Evolutionary conservation across 1,140 invertebrate genomes (phyloP).

Genomic region (Rhagoletis pomonella): DNA sequence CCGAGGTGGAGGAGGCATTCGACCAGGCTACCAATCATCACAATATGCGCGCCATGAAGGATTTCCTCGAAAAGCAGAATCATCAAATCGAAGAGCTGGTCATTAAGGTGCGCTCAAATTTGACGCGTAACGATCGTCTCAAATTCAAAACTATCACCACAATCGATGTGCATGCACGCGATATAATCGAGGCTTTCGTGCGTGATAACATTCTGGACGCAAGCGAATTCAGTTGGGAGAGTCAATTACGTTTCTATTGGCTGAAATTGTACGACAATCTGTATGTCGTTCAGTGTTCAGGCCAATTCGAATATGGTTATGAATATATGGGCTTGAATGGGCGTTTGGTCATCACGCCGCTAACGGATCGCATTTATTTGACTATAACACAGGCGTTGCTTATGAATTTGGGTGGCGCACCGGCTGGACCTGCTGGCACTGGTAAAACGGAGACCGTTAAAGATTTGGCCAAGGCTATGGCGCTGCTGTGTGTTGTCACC

Average conservation of each 20-base stretch:
- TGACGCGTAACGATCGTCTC: constrained; percentile 86
- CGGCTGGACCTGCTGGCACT: constrained; percentile 84
- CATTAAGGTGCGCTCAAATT: constrained; percentile 77
- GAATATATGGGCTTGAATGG: constrained; percentile 96
- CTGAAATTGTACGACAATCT: constrained; percentile 87
- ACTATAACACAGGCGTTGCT: constrained; percentile 93
- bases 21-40: constrained; percentile 82
- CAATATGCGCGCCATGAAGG: constrained; percentile 90
- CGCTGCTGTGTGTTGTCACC: constrained; percentile 90
- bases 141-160: constrained; percentile 93
- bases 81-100: constrained; percentile 90
- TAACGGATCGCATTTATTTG: constrained; percentile 93
- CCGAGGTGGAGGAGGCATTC: constrained; percentile 93
- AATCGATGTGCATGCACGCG: constrained; percentile 91
- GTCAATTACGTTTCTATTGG: constrained; percentile 94
- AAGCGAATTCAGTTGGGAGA: constrained; percentile 93
- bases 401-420: constrained; percentile 91
- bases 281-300: constrained; percentile 89
- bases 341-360: constrained; percentile 90
- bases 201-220: constrained; percentile 88
- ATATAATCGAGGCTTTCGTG: constrained; percentile 92
- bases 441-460: constrained; percentile 95
- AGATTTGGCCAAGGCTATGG: constrained; percentile 91
- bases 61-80: constrained; percentile 87
- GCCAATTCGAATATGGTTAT: constrained; percentile 91